Evolutionary conservation across 2,797 vertebrate species (phyloP).

Genomic region (Clarias pachynema): DNA sequence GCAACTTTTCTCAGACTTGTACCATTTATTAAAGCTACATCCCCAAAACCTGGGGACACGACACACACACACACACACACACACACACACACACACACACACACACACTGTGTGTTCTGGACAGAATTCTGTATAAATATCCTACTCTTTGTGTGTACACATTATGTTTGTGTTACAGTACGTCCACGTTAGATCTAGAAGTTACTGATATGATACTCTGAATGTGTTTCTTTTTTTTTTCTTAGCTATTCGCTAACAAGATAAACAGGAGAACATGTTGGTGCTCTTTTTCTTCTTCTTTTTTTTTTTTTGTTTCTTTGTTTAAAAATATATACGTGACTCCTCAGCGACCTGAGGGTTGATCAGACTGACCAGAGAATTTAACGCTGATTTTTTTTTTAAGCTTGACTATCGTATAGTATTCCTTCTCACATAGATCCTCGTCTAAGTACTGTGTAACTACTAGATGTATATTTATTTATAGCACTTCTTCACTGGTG

Average conservation of each 20-base stretch:
- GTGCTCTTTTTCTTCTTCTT: constrained; percentile 37
- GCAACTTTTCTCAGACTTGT: constrained; percentile 29
- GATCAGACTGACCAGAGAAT: constrained; percentile 34
- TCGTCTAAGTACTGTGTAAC: constrained; percentile 21
- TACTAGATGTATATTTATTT: constrained; percentile 40
- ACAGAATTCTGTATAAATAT: constrained; percentile 44
- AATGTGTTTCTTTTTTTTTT: constrained; percentile 4
- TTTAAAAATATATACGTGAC: background rate
- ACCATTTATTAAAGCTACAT: constrained; percentile 22
- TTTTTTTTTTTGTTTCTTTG: constrained; percentile 2
- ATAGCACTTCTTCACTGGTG: constrained; percentile 13
- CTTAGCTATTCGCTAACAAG: constrained; percentile 24
- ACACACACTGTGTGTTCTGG: constrained; percentile 40
- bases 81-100: background rate
- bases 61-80: constrained; percentile 13
- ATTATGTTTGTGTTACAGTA: constrained; percentile 54
- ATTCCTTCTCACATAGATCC: constrained; percentile 25
- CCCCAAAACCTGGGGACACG: constrained; percentile 27
- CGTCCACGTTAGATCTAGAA: constrained; percentile 46
- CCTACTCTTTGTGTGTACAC: constrained; percentile 31
- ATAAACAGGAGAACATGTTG: constrained; percentile 44
- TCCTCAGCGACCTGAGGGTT: constrained; percentile 17
- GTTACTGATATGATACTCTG: constrained; percentile 21
- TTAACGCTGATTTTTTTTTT: background rate
- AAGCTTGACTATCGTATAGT: constrained; percentile 13